Evolutionary conservation across 2,888 invertebrate species (phyloP).

Genomic region (Chrysodeixis includens): DNA sequence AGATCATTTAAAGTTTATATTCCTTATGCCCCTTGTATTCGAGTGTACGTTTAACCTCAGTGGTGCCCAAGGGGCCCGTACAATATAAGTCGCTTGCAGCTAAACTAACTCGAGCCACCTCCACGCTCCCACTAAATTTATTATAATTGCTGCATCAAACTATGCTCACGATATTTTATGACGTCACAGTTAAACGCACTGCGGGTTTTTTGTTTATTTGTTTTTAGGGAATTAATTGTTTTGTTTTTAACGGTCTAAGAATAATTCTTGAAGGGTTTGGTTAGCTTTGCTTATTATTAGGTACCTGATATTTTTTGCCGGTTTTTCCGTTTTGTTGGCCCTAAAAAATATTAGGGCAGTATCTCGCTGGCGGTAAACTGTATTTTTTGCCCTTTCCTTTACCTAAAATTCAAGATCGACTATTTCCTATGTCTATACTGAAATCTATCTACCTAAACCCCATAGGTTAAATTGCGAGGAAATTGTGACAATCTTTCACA

Average conservation of each 20-base stretch:
- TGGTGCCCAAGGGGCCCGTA: conserved; percentile 66
- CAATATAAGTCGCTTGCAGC: conserved; percentile 69
- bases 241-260: not conserved
- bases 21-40: conserved; percentile 13
- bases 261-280: too few relatives aligned
- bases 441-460: too few relatives aligned
- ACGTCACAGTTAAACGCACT: conserved; percentile 42
- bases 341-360: too few relatives aligned
- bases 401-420: too few relatives aligned
- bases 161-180: conserved; percentile 50
- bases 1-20: not conserved
- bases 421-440: too few relatives aligned
- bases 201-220: conserved; percentile 30
- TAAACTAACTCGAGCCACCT: conserved; percentile 67
- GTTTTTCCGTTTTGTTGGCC: too few relatives aligned
- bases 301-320: too few relatives aligned
- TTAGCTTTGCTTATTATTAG: too few relatives aligned
- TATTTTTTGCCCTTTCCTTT: too few relatives aligned
- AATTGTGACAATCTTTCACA: too few relatives aligned
- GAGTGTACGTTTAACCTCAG: conserved; percentile 58
- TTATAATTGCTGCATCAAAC: conserved; percentile 71
- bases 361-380: too few relatives aligned
- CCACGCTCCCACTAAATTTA: conserved; percentile 68
- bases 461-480: too few relatives aligned
- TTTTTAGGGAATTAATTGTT: conserved; percentile 7